Conservation (phyloP, 2,888 invertebrate genomes). For the Mesoligia furuncula region DNA sequence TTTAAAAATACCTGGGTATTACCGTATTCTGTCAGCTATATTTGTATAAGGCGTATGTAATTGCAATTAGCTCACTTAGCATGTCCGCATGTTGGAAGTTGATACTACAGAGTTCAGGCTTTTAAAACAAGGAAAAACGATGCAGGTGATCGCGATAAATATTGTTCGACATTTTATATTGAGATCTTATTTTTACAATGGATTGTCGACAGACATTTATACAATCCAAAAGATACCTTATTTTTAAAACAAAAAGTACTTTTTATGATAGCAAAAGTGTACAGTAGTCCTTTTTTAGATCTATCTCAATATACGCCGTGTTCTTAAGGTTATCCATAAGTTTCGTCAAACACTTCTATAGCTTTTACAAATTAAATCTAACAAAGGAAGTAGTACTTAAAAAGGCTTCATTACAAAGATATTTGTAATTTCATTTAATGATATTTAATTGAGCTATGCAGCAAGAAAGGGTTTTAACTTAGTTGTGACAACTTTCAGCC, state of each 20-base stretch:
- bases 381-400: too few relatives aligned
- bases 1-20: neutral
- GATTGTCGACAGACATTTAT: neutral
- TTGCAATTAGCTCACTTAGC: neutral
- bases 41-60: neutral
- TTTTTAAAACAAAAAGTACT: fast-evolving
- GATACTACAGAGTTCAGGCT: neutral
- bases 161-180: neutral
- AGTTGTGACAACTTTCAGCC: too few relatives aligned
- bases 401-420: too few relatives aligned
- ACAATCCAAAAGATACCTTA: too few relatives aligned
- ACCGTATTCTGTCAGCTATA: neutral
- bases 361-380: too few relatives aligned
- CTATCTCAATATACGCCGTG: too few relatives aligned
- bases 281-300: neutral
- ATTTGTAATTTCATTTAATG: too few relatives aligned
- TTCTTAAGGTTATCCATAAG: too few relatives aligned
- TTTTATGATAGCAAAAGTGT: neutral
- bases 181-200: neutral
- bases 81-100: constrained; percentile 2
- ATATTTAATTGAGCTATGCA: too few relatives aligned
- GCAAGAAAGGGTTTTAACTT: too few relatives aligned
- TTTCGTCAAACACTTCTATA: too few relatives aligned
- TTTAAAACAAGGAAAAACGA: constrained; percentile 13
- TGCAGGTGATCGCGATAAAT: neutral